These are phyloP conservation scores for Sinhomidia bicolor DNA, from an alignment of 2,888 invertebrate species.

Conservation along the genomic window DNA sequence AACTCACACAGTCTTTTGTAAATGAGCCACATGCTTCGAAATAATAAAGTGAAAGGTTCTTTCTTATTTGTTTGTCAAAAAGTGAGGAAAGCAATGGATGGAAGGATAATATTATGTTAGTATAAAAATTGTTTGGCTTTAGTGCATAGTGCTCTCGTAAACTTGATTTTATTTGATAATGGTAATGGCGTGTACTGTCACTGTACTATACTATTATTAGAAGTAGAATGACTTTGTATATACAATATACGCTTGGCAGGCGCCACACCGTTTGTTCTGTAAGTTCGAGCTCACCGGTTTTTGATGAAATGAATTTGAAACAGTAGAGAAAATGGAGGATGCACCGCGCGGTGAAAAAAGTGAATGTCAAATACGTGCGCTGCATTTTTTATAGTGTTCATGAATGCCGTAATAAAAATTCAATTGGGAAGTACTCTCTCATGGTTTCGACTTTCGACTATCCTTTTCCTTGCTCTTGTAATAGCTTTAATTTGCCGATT, in stretches of 20 bases:
- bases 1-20: not conserved
- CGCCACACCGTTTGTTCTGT: not conserved
- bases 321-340: not conserved
- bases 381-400: constrained; percentile 26
- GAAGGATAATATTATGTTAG: not conserved
- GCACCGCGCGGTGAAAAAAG: not conserved
- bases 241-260: not conserved
- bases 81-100: not conserved
- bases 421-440: constrained; percentile 44
- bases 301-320: too few species aligned
- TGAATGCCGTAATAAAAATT: constrained; percentile 38
- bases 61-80: constrained; percentile 9
- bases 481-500: constrained; percentile 9
- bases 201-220: too few species aligned
- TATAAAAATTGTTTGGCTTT: not conserved
- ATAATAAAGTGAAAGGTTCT: not conserved
- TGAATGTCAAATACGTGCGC: constrained; percentile 39
- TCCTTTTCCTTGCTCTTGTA: constrained; percentile 46
- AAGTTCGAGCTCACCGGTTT: not conserved
- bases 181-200: constrained; percentile 41
- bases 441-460: not conserved
- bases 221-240: not conserved
- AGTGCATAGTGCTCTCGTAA: constrained; percentile 42
- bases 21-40: not conserved
- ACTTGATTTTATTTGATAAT: constrained; percentile 32